Base-by-base conservation (phyloP, 2,113 vertebrate species). In the Mobula hypostoma region DNA sequence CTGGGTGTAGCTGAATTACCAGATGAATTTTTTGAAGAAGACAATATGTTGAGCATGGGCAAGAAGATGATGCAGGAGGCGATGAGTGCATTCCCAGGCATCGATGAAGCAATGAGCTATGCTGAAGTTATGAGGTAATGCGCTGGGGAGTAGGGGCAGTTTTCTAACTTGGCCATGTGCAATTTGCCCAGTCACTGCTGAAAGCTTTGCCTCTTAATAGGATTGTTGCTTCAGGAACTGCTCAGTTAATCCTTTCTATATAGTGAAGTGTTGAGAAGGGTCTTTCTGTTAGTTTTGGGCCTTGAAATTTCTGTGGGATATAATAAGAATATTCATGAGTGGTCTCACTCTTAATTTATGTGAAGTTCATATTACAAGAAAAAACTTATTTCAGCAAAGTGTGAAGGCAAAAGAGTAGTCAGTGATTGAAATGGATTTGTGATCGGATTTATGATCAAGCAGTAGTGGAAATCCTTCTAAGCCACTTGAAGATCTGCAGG, bases 51-150 rank as follows among this genome's bases (percentile, higher is more conserved):
- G 76, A 98, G 98, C 96, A 98, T 99, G 98, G 98, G 98, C 80
- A 99, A 99, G 96, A 99, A 99, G 95, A 99, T 99, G 98, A 99
- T 99, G 98, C 98, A 99, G 96, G 98, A 99, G 94, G 98, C 98
- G 63, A 99, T 99, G 98, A 99, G 98, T 0, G 98, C 98, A 36
- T 99, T 99, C 96, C 98, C 98, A 0, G 98, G 98, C 94, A 99
- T 99, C 0, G 98, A 99, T 0, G 98, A 99, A 95, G 98, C 98
- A 95, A 99, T 99, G 98, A 99, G 98, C 96, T 99, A 99, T 0
- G 98, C 98, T 0, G 98, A 99, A 95, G 98, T 99, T 95, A 99
- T 99, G 98, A 98, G 98, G 98, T 99, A 95, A 96, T 29, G n/a
- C 40, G 32, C 48, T 48, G 48, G 56, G 58, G 8, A 48, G 36